These are phyloP conservation scores for Papilio gigon DNA, from an alignment of 2,888 invertebrate genomes.

Conservation along the genomic window DNA sequence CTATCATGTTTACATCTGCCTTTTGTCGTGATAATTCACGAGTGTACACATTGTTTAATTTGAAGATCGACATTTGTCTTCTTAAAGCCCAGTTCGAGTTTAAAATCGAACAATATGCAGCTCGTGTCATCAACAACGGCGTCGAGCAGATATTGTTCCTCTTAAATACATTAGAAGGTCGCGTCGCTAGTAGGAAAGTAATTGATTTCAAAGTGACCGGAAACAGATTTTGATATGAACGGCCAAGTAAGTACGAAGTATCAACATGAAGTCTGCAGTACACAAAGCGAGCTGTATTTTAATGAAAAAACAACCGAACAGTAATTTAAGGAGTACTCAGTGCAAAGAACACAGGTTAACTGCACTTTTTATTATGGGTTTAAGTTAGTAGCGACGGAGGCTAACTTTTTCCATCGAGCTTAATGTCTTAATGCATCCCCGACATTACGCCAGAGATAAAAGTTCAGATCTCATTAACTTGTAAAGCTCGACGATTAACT, in stretches of 20 bases:
- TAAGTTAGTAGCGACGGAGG: slow-evolving; percentile 20
- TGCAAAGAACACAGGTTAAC: neutral
- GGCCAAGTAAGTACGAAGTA: no score
- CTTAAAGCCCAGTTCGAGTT: neutral
- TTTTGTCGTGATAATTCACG: no score
- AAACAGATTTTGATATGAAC: neutral
- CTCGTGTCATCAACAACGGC: neutral
- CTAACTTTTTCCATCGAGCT: slow-evolving; percentile 29
- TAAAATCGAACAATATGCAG: neutral
- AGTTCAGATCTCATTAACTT: slow-evolving; percentile 34
- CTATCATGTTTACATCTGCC: no score
- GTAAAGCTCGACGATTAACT: slow-evolving; percentile 35
- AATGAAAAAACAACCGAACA: no score
- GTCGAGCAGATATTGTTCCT: neutral
- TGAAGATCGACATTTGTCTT: neutral
- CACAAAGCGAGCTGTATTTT: no score
- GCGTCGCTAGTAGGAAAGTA: neutral
- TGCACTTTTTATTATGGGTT: neutral
- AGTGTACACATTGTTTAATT: no score
- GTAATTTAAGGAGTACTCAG: no score
- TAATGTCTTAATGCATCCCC: slow-evolving; percentile 34
- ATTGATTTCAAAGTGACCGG: neutral
- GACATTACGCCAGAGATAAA: slow-evolving; percentile 31
- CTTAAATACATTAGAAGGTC: neutral
- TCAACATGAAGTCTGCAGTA: no score